These are phyloP conservation scores for Bubo bubo DNA, from an alignment of 2,113 vertebrate species.

Conservation along the genomic window DNA sequence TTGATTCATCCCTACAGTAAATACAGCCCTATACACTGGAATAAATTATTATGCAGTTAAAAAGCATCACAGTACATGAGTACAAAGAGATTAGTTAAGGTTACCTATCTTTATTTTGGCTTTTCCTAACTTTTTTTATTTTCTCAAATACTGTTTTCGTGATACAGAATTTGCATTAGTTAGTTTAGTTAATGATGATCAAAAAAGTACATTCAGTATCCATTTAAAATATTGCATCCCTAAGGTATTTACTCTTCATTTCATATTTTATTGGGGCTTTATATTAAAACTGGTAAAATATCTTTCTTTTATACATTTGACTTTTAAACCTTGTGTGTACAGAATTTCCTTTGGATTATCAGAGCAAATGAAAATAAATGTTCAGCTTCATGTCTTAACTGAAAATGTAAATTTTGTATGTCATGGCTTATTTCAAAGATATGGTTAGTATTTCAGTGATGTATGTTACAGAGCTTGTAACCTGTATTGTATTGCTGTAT, in stretches of 20 bases:
- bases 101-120: background rate
- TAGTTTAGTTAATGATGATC: background rate
- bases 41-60: background rate
- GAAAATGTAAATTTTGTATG: background rate
- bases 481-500: background rate
- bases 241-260: background rate
- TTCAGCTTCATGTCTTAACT: background rate
- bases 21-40: background rate
- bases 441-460: background rate
- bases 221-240: background rate
- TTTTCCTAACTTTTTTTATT: background rate
- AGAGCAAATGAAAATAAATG: constrained; percentile 14
- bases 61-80: background rate
- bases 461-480: background rate
- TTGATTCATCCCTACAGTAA: background rate
- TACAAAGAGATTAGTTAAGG: background rate
- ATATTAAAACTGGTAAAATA: background rate
- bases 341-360: background rate
- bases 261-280: background rate
- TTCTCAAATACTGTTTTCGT: background rate
- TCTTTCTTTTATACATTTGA: background rate
- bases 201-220: background rate
- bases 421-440: background rate
- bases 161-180: background rate
- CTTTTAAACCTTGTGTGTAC: background rate